A percentile compares a stretch with the other conserved stretches of the same genome.
phyloP scores from a whole-genome alignment of 2,888 invertebrate species.

The Penaeus monodon region DNA sequence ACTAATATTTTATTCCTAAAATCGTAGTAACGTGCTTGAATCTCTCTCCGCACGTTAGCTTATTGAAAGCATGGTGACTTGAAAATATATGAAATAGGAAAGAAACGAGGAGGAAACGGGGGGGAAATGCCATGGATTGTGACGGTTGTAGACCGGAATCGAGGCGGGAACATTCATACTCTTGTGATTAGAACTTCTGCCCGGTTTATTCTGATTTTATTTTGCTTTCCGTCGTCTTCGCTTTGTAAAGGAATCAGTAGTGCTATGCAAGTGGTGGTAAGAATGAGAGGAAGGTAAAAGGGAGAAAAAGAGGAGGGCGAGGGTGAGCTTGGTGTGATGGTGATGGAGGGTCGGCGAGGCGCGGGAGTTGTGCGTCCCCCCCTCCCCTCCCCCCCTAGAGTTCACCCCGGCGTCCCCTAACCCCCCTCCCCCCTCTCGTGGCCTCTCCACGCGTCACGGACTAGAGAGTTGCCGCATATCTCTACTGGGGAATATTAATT shows the following conservation, averaged over 20 bases:
- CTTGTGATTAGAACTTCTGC: no score
- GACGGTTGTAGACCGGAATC: no score
- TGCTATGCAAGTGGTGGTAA: constrained; percentile 38
- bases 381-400: background rate
- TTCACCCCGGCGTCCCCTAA: constrained; percentile 1
- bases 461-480: constrained; percentile 48
- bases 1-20: background rate
- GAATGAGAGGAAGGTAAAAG: constrained; percentile 7
- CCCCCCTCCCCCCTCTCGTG: constrained; percentile 25
- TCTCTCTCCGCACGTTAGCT: no score
- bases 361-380: background rate
- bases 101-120: no score
- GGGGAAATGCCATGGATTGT: no score
- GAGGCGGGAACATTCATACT: no score
- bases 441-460: constrained; percentile 58
- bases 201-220: no score
- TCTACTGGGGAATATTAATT: constrained; percentile 37
- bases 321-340: constrained; percentile 7
- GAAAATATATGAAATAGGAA: no score
- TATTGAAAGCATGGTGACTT: no score
- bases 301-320: constrained; percentile 7
- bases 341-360: background rate
- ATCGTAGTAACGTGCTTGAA: no score
- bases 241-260: background rate
- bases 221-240: no score